Conservation (phyloP, 1,140 invertebrate genomes). For the Melanaphis sacchari region DNA sequence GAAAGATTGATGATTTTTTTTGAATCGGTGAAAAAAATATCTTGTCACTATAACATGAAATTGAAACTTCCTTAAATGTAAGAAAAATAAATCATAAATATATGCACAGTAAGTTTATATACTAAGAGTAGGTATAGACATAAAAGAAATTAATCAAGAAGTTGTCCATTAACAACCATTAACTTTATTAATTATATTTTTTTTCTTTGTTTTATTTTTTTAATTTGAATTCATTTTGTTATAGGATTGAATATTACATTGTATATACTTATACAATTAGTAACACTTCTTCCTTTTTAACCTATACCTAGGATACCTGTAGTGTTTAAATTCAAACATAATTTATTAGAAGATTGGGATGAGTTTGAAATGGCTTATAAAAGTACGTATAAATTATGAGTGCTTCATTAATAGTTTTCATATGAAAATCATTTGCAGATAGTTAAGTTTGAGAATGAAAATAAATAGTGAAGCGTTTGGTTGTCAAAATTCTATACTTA, state of each 20-base stretch:
- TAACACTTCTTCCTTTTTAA: not conserved
- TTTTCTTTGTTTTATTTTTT: not conserved
- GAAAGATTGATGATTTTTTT: not conserved
- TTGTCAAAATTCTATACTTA: not conserved
- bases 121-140: not conserved
- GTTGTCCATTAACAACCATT: not conserved
- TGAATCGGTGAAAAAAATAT: not conserved
- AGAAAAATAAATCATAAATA: not conserved
- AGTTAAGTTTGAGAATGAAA: not conserved
- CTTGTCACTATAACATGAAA: not conserved
- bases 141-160: not conserved
- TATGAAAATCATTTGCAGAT: not conserved
- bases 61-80: not conserved
- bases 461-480: not conserved
- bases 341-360: not conserved
- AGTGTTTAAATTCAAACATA: not conserved
- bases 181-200: not conserved
- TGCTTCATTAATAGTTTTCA: not conserved
- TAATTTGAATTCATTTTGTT: not conserved
- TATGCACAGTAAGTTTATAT: not conserved
- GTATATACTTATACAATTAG: not conserved
- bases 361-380: not conserved
- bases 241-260: not conserved
- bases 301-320: not conserved
- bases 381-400: no score